Conservation (phyloP, 2,113 vertebrate species). For the Limanda limanda region DNA sequence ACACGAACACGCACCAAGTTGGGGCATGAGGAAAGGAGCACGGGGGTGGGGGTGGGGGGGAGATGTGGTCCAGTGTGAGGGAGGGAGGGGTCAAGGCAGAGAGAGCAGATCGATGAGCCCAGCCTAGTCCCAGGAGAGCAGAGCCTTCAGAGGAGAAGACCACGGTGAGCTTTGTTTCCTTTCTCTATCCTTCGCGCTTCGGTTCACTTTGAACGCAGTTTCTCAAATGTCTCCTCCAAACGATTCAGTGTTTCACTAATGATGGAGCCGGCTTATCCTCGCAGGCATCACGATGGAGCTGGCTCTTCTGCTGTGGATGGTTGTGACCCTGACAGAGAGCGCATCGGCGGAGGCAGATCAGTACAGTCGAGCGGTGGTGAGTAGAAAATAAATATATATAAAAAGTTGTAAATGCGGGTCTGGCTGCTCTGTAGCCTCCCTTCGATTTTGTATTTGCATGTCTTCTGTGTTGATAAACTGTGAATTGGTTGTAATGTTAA, state of each 20-base stretch:
- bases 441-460: background rate
- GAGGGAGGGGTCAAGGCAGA: background rate
- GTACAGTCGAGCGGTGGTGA: conserved; percentile 80
- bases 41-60: no score
- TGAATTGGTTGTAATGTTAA: background rate
- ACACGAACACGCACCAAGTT: background rate
- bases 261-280: background rate
- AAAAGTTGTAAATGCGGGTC: background rate
- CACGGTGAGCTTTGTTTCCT: conserved; percentile 59
- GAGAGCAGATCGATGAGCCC: conserved; percentile 59
- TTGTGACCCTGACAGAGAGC: conserved; percentile 43
- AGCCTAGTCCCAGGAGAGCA: conserved; percentile 65
- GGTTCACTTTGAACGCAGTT: background rate
- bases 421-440: no score
- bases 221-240: background rate
- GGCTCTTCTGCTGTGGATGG: conserved; percentile 40
- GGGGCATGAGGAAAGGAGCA: background rate
- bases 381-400: conserved; percentile 19
- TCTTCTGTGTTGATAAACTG: background rate
- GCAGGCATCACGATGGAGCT: conserved; percentile 59
- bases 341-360: conserved; percentile 56
- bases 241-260: background rate
- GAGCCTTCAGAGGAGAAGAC: conserved; percentile 25
- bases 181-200: background rate
- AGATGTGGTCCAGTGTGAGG: no score